Percentiles rank a stretch among this genome's conserved stretches.
Conservation (phyloP, 2,797 vertebrate genomes). For the Melopsittacus undulatus region DNA sequence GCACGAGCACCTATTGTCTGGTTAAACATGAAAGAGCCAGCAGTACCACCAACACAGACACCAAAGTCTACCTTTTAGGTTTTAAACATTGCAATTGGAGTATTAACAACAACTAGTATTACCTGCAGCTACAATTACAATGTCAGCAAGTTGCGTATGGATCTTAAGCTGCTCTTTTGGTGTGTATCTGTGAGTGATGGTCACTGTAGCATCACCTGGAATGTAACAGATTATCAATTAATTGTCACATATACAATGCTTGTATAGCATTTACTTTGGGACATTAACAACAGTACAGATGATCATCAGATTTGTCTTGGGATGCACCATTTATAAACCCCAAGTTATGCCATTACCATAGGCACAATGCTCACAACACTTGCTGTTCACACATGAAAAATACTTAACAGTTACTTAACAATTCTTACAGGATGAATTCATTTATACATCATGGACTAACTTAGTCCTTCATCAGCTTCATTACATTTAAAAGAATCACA, state of each 20-base stretch:
- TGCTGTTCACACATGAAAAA: not conserved
- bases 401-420: not conserved
- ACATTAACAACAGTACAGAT: not conserved
- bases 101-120: slow-evolving; percentile 10
- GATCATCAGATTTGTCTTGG: not conserved
- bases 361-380: not conserved
- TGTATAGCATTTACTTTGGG: not conserved
- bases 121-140: slow-evolving; percentile 89
- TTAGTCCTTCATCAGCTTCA: not conserved
- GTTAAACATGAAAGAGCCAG: not conserved
- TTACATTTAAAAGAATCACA: not conserved
- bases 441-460: not conserved
- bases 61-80: not conserved
- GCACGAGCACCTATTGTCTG: not conserved
- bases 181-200: slow-evolving; percentile 88
- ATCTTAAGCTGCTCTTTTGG: slow-evolving; percentile 86
- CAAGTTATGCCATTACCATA: not conserved
- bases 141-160: slow-evolving; percentile 84
- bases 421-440: not conserved
- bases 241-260: not conserved
- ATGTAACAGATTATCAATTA: not conserved
- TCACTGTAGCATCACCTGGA: slow-evolving; percentile 92
- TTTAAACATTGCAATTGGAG: not conserved
- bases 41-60: not conserved
- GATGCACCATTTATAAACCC: not conserved